Evolutionary conservation across 1,140 invertebrate species (phyloP).

Genomic region (Rhopalosiphum padi): DNA sequence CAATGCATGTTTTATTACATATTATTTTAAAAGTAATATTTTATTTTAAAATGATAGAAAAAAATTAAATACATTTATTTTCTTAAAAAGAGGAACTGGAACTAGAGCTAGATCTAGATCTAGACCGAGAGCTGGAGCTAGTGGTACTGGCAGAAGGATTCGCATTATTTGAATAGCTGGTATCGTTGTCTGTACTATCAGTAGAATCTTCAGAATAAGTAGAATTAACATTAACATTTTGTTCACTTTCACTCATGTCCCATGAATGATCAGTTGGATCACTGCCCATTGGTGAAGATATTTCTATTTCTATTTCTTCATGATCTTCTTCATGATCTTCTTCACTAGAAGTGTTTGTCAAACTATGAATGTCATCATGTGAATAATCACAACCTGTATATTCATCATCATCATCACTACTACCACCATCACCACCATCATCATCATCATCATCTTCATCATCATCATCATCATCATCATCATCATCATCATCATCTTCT

Average conservation of each 20-base stretch:
- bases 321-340: background rate
- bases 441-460: background rate
- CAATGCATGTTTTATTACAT: background rate
- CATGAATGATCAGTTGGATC: background rate
- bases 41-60: background rate
- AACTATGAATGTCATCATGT: too few relatives aligned
- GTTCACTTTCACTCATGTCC: background rate
- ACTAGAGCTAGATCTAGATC: background rate
- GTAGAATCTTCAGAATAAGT: background rate
- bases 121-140: background rate
- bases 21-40: background rate
- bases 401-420: background rate
- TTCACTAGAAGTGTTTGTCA: background rate
- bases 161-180: background rate
- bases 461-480: background rate
- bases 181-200: background rate
- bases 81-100: conserved; percentile 17
- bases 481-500: background rate
- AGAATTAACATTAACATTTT: background rate
- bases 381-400: too few relatives aligned
- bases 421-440: background rate
- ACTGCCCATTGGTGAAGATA: background rate
- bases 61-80: background rate
- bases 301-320: background rate
- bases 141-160: background rate